Conservation (phyloP, 1,140 invertebrate genomes). For the Bombus superbus region DNA sequence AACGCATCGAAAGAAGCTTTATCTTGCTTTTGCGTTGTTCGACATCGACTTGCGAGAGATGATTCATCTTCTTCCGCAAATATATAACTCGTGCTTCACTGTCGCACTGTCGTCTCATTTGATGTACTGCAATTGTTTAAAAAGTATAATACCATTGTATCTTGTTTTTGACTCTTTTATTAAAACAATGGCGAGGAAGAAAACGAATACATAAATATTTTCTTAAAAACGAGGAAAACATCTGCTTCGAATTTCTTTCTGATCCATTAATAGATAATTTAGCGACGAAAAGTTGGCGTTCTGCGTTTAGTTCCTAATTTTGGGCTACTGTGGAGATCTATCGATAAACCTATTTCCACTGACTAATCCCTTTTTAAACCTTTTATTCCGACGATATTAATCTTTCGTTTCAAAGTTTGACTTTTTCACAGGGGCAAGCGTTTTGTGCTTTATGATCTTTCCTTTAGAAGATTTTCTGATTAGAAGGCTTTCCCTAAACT, state of each 20-base stretch:
- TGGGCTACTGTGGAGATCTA: neutral
- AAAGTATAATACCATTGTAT: neutral
- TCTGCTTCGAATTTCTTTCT: neutral
- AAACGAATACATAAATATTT: too few relatives aligned
- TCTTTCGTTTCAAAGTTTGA: neutral
- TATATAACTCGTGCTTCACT: neutral
- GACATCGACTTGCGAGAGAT: slow-evolving; percentile 24
- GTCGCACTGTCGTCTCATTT: neutral
- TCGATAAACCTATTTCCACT: neutral
- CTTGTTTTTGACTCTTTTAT: neutral
- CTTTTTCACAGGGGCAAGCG: too few relatives aligned
- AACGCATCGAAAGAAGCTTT: slow-evolving; percentile 24
- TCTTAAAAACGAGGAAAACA: neutral
- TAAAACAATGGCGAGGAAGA: neutral
- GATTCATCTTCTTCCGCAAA: slow-evolving; percentile 26
- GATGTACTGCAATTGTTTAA: neutral
- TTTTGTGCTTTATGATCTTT: too few relatives aligned
- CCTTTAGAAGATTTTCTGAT: neutral
- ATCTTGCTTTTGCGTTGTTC: slow-evolving; percentile 15
- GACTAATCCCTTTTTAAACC: neutral
- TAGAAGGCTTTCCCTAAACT: too few relatives aligned
- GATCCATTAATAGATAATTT: neutral
- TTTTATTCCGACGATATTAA: neutral
- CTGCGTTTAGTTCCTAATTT: neutral
- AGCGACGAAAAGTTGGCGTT: too few relatives aligned